These are phyloP conservation scores for Silurus glanis DNA, from an alignment of 2,113 vertebrate genomes.

Conservation along the genomic window DNA sequence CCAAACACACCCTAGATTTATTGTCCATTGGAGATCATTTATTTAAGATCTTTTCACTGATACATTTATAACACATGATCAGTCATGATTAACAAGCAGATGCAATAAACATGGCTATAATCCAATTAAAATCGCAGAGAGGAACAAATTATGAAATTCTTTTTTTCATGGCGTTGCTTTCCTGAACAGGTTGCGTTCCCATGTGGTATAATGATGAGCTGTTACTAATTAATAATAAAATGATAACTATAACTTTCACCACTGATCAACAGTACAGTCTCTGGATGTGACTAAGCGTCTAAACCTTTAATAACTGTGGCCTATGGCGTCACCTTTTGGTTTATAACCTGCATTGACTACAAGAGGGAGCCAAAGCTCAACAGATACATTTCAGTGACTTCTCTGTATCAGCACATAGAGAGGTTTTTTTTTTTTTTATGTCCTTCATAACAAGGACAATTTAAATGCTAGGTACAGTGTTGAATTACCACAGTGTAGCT, in stretches of 20 bases:
- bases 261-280: background rate
- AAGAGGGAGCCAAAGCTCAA: slow-evolving; percentile 32
- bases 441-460: background rate
- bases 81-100: background rate
- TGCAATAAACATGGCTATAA: too few species aligned
- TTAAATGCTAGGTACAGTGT: background rate
- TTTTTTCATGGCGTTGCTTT: too few species aligned
- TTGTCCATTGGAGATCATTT: background rate
- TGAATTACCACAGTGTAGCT: background rate
- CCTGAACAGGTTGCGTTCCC: background rate
- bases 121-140: too few species aligned
- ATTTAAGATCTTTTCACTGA: background rate
- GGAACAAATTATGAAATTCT: too few species aligned
- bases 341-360: slow-evolving; percentile 8
- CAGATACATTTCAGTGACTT: background rate
- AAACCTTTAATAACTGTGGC: background rate
- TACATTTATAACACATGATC: background rate
- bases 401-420: background rate
- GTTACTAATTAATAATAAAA: background rate
- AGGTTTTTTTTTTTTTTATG: background rate
- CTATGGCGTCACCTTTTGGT: background rate
- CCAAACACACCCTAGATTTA: background rate
- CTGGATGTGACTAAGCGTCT: too few species aligned
- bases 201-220: background rate
- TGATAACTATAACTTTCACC: background rate